Evolutionary conservation across 2,113 vertebrate genomes (phyloP).

Genomic region (Nycticryphes semicollaris): DNA sequence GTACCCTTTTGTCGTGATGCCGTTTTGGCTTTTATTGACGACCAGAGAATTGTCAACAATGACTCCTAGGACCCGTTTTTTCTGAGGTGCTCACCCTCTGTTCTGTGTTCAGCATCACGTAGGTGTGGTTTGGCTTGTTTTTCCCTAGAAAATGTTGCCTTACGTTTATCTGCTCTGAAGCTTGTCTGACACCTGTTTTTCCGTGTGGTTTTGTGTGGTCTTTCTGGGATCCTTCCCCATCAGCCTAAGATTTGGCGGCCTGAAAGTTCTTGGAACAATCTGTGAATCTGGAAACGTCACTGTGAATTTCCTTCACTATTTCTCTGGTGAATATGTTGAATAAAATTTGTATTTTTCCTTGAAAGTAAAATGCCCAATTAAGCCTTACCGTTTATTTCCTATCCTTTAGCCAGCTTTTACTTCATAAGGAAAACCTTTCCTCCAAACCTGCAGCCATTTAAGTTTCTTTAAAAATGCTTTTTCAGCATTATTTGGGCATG

Average conservation of each 20-base stretch:
- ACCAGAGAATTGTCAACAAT: background rate
- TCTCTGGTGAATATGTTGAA: background rate
- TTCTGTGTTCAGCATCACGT: background rate
- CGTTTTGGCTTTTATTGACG: background rate
- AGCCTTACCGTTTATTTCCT: background rate
- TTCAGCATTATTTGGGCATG: background rate
- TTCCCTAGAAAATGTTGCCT: background rate
- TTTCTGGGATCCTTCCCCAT: background rate
- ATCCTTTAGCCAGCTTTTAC: background rate
- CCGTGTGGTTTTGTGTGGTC: background rate
- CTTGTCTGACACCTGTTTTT: background rate
- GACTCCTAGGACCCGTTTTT: background rate
- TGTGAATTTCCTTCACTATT: background rate
- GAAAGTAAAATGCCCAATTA: background rate
- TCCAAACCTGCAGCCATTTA: background rate
- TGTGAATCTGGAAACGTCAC: background rate
- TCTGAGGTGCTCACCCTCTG: fast-evolving
- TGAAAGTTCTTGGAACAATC: background rate
- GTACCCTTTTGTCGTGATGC: background rate
- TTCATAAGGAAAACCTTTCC: background rate
- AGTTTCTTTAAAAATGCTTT: background rate
- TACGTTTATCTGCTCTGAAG: background rate
- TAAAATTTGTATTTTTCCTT: background rate
- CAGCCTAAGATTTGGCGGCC: background rate
- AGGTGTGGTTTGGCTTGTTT: background rate